A percentile compares a stretch with the other conserved stretches of the same genome.
Evolutionary conservation across 2,113 vertebrate genomes (phyloP).

Genomic region (Notiomystis cincta): DNA sequence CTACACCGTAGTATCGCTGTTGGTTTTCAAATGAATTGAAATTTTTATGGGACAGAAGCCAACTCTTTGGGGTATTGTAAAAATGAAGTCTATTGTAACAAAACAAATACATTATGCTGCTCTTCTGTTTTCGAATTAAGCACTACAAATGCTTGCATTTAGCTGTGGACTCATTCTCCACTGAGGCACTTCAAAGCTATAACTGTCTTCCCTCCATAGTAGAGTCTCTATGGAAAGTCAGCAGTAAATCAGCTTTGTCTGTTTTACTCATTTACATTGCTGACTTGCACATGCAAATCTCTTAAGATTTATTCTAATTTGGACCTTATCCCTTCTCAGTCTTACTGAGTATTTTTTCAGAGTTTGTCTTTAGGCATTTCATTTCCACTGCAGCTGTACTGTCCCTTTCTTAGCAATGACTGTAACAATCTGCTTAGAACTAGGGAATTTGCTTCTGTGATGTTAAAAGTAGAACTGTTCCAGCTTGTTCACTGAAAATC

Average conservation of each 20-base stretch:
- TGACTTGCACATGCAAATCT: not conserved
- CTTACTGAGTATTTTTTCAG: not conserved
- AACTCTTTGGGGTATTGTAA: not conserved
- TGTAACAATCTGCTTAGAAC: not conserved
- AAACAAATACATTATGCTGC: not conserved
- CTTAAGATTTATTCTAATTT: not conserved
- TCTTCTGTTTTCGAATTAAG: not conserved
- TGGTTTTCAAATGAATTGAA: not conserved
- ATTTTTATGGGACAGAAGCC: not conserved
- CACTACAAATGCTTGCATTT: not conserved
- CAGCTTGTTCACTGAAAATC: not conserved
- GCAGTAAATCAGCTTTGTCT: not conserved
- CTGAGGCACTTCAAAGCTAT: not conserved
- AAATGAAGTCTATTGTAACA: not conserved
- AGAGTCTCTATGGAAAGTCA: not conserved
- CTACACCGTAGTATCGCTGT: not conserved
- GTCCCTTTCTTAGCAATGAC: not conserved
- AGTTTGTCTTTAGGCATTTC: not conserved
- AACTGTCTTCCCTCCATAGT: not conserved
- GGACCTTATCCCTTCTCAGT: not conserved
- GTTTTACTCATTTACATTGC: not conserved
- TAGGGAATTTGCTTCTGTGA: not conserved
- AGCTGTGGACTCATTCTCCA: not conserved
- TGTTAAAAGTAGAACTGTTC: not conserved
- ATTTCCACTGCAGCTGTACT: not conserved